Conservation (phyloP, 2,888 invertebrate species). For the Tachystola acroxantha region DNA sequence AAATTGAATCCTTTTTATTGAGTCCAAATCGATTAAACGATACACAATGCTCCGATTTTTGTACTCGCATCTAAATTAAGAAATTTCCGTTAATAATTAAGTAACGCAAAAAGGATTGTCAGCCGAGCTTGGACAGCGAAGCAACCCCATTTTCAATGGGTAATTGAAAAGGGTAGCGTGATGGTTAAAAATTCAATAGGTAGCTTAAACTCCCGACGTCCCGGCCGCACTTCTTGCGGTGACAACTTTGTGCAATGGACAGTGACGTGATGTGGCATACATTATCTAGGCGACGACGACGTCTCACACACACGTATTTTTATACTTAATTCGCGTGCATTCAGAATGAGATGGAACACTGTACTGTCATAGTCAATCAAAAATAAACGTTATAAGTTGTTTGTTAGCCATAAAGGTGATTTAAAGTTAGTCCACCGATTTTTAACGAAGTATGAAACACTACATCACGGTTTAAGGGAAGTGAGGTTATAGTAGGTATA, state of each 20-base stretch:
- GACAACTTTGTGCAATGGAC: slow-evolving; percentile 16
- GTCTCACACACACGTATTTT: not conserved
- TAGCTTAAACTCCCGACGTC: slow-evolving; percentile 48
- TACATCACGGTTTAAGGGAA: too few species aligned
- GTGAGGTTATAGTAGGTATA: too few species aligned
- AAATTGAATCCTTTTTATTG: too few species aligned
- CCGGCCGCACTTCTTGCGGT: slow-evolving; percentile 30
- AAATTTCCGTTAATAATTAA: slow-evolving; percentile 73
- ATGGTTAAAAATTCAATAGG: slow-evolving; percentile 69
- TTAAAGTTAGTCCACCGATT: too few species aligned
- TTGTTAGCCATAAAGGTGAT: too few species aligned
- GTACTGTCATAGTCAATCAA: too few species aligned
- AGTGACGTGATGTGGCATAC: slow-evolving; percentile 7
- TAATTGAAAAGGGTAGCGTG: slow-evolving; percentile 74
- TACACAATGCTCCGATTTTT: slow-evolving; percentile 32
- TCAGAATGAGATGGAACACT: too few species aligned
- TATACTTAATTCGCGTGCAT: too few species aligned
- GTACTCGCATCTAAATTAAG: slow-evolving; percentile 67
- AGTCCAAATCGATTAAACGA: not conserved
- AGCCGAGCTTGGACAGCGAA: slow-evolving; percentile 66
- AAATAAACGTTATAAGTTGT: too few species aligned
- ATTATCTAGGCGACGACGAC: not conserved
- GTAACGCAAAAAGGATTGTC: slow-evolving; percentile 73
- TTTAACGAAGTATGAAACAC: too few species aligned
- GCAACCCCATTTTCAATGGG: slow-evolving; percentile 67